Evolutionary conservation across 1,140 invertebrate species (phyloP).

Genomic region (Rhyzopertha dominica): DNA sequence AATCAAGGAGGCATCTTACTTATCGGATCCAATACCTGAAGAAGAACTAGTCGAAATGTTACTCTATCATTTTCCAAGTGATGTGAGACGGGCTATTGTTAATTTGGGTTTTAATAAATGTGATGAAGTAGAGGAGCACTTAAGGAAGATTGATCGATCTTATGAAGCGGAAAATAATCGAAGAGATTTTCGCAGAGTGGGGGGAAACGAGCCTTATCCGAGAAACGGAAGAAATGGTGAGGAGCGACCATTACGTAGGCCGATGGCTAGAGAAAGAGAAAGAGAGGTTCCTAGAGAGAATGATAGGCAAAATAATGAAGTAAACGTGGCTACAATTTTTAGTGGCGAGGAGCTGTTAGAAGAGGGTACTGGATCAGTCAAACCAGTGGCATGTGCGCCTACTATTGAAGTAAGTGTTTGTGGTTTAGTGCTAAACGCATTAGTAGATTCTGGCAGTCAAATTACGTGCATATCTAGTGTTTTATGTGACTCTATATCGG

Average conservation of each 20-base stretch:
- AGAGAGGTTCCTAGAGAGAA: too few species aligned
- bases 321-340: conserved; percentile 6
- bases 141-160: not conserved
- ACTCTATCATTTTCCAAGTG: conserved; percentile 6
- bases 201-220: too few species aligned
- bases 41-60: conserved; percentile 5
- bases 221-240: too few species aligned
- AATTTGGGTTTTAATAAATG: not conserved
- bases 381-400: not conserved
- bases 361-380: not conserved
- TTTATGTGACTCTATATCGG: conserved; percentile 18
- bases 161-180: too few species aligned
- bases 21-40: conserved; percentile 11
- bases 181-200: too few species aligned
- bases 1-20: conserved; percentile 1
- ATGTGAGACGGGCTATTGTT: not conserved
- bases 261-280: too few species aligned
- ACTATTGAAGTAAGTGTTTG: not conserved
- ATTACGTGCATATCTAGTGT: conserved; percentile 29
- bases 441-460: conserved; percentile 28
- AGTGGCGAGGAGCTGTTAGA: conserved; percentile 1
- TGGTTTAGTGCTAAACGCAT: not conserved
- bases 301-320: too few species aligned
- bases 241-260: too few species aligned
- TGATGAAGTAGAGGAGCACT: conserved; percentile 3